Base-by-base conservation (phyloP, 2,888 invertebrate genomes). In the Autographa gamma region DNA sequence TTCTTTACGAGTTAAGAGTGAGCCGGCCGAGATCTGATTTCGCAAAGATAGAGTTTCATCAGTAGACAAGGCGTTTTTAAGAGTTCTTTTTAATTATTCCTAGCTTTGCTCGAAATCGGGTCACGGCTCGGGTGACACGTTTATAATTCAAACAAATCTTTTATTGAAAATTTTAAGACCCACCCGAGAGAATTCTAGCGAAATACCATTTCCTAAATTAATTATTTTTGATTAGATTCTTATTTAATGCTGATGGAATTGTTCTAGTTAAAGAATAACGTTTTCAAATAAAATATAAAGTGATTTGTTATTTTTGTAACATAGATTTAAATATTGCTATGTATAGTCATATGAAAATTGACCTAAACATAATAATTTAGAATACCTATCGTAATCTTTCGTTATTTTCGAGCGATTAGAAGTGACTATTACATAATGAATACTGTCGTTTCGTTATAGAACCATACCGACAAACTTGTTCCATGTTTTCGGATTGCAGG, bases 31-130 rank as follows among this genome's bases (percentile, higher is more conserved):
- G 90, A 91, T 94, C 93, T 91, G 91, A 92, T 94, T 94, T 93
- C 94, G 91, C 91, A 85, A 89, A 92, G 92, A 93, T 94, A 93
- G 92, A 94, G 91, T 94, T 94, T 93, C 94, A 90, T 89, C 88
- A 88, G 88, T 88, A 90, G 86, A 88, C 88, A 86, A 88, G 86
- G 86, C 89, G 89, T 90, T 94, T 93, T 90, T 93, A 92, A 89
- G 93, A 93, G 90, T 94, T 94, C 93, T 93, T 92, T 92, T 91
- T 92, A 92, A 93, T 93, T 93, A 92, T 90, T 88, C 91, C 79
- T 80, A 83, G 86, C 86, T 88, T 85, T 86, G 82, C 83, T 82
- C 86, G 85, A 78, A 88, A 92, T 89, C 89, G 89, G 89, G 88
- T 85, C 88, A 81, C 82, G 88, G 88, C 86, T 91, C 90, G 82